phyloP scores from a whole-genome alignment of 2,888 invertebrate genomes.

The Tridacna crocea region DNA sequence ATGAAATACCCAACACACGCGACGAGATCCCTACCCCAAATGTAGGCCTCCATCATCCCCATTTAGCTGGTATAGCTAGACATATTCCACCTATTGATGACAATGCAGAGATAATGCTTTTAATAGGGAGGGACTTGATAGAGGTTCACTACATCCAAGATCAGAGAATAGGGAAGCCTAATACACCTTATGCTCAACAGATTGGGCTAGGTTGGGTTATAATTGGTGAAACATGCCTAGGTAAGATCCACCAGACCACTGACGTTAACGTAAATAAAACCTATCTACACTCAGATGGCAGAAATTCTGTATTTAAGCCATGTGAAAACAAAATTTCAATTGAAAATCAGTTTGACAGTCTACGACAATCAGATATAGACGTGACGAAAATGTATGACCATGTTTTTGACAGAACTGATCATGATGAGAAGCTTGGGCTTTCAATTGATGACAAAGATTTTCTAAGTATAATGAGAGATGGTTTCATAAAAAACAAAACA shows the following conservation, averaged over 20 bases:
- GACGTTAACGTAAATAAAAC: constrained; percentile 34
- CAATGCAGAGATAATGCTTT: constrained; percentile 11
- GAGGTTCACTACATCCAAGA: constrained; percentile 25
- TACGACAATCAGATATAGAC: background rate
- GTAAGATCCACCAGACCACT: constrained; percentile 25
- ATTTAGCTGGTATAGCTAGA: constrained; percentile 19
- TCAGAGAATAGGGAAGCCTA: constrained; percentile 14
- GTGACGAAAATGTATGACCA: no score
- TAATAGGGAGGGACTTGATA: constrained; percentile 32
- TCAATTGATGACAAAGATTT: constrained; percentile 1
- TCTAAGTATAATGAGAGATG: background rate
- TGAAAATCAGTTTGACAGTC: background rate
- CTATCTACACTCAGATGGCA: constrained; percentile 9
- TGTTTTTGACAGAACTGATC: constrained; percentile 10
- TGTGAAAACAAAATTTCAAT: constrained; percentile 12
- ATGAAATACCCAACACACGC: constrained; percentile 35
- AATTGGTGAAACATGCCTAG: constrained; percentile 42
- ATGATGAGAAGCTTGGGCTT: constrained; percentile 6
- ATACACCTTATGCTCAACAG: constrained; percentile 22
- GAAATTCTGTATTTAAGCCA: constrained; percentile 26
- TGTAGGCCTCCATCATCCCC: constrained; percentile 14
- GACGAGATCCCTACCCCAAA: constrained; percentile 42
- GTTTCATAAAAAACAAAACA: constrained; percentile 24
- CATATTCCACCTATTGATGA: constrained; percentile 7
- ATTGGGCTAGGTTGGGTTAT: constrained; percentile 28